phyloP scores from a whole-genome alignment of 2,888 invertebrate species.

The Eupithecia centaureata region DNA sequence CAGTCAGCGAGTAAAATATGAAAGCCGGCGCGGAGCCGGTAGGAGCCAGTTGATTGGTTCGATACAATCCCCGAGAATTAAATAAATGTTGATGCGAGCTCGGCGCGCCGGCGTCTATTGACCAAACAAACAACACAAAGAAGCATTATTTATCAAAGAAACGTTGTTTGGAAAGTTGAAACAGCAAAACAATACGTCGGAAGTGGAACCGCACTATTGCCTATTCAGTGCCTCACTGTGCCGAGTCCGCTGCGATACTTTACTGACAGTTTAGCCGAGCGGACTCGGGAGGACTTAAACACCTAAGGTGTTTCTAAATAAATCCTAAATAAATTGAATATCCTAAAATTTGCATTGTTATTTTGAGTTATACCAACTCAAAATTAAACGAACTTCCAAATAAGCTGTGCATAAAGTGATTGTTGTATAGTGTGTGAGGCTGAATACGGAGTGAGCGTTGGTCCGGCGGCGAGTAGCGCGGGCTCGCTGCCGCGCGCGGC shows the following conservation, averaged over 20 bases:
- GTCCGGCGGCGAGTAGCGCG: no score
- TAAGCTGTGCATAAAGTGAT: no score
- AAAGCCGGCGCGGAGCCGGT: not conserved
- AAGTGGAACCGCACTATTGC: constrained; percentile 38
- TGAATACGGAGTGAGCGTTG: no score
- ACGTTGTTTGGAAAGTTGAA: constrained; percentile 65
- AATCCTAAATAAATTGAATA: no score
- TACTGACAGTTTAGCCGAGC: no score
- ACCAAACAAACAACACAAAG: constrained; percentile 64
- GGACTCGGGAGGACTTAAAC: no score
- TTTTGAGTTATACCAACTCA: no score
- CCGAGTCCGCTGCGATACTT: not conserved
- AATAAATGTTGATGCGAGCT: constrained; percentile 46
- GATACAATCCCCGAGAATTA: constrained; percentile 43
- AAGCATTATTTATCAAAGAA: constrained; percentile 43
- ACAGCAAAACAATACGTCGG: constrained; percentile 59
- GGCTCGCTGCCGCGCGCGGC: constrained; percentile 34
- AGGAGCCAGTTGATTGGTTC: constrained; percentile 42
- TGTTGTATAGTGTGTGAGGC: no score
- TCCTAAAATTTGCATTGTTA: no score
- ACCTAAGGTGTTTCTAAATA: no score
- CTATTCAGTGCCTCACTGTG: constrained; percentile 1
- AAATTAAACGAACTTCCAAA: no score
- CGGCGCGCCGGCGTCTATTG: constrained; percentile 43
- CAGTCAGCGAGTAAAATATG: constrained; percentile 6